These are phyloP conservation scores for Takifugu ocellatus DNA, from an alignment of 2,797 vertebrate genomes.

Conservation along the genomic window DNA sequence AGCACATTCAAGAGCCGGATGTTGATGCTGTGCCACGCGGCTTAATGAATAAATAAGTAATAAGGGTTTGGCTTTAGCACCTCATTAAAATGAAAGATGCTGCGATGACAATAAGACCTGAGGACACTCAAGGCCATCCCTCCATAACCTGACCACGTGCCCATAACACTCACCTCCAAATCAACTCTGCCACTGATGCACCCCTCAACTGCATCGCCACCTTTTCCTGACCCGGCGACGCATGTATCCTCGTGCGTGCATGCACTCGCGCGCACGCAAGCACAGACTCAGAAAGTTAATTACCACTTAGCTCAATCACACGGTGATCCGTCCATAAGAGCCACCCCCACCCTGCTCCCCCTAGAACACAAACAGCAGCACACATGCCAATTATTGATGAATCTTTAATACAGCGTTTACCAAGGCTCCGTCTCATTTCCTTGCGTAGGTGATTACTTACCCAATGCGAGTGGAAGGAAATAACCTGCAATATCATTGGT, in stretches of 20 bases:
- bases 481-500: conserved; percentile 21
- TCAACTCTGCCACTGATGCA: conserved; percentile 57
- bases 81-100: conserved; percentile 78
- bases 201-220: conserved; percentile 16
- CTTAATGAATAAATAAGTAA: conserved; percentile 78
- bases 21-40: conserved; percentile 50
- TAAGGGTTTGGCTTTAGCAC: conserved; percentile 70
- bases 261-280: conserved; percentile 22
- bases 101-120: conserved; percentile 66
- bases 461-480: neutral
- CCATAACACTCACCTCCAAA: conserved; percentile 62
- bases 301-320: conserved; percentile 72
- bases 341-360: conserved; percentile 26
- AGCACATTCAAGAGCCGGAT: conserved; percentile 53
- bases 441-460: conserved; percentile 56
- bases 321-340: conserved; percentile 61
- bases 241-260: conserved; percentile 22
- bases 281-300: conserved; percentile 63
- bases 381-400: conserved; percentile 78
- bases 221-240: conserved; percentile 21
- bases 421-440: conserved; percentile 70
- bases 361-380: conserved; percentile 64
- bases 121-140: conserved; percentile 59
- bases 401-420: conserved; percentile 75
- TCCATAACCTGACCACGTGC: conserved; percentile 54